Evolutionary conservation across 2,113 vertebrate species (phyloP).

Genomic region (Thermophis baileyi): DNA sequence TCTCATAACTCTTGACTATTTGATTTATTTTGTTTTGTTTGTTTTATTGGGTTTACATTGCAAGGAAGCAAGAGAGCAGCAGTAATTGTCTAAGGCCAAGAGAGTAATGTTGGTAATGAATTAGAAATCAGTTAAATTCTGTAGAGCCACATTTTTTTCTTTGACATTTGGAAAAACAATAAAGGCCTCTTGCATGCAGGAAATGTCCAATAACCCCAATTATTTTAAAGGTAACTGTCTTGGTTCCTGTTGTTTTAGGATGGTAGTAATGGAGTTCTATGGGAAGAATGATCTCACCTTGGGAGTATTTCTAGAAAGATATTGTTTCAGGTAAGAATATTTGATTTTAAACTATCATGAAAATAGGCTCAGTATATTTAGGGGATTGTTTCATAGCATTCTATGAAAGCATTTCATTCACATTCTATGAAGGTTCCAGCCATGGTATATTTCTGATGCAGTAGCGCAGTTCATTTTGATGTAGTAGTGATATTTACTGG

Average conservation of each 20-base stretch:
- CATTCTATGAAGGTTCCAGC: not conserved
- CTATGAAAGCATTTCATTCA: too few species aligned
- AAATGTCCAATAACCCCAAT: not conserved
- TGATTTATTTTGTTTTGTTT: not conserved
- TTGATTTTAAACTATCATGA: not conserved
- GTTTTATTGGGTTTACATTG: not conserved
- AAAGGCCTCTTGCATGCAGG: not conserved
- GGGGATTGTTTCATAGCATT: not conserved
- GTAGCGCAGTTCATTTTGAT: not conserved
- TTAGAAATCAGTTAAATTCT: not conserved
- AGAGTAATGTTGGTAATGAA: not conserved
- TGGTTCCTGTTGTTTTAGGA: slow-evolving; percentile 73
- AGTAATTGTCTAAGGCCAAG: not conserved
- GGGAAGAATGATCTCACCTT: slow-evolving; percentile 97
- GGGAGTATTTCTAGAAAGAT: slow-evolving; percentile 94
- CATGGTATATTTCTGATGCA: not conserved
- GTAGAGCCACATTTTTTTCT: not conserved
- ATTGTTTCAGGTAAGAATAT: slow-evolving; percentile 89
- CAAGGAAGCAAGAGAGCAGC: not conserved
- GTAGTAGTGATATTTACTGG: not conserved
- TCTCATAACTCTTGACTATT: not conserved
- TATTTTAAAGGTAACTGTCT: not conserved
- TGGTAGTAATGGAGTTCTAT: slow-evolving; percentile 99
- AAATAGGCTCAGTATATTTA: not conserved
- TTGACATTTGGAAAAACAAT: not conserved